Conservation (phyloP, 2,113 vertebrate genomes). For the Helogale parvula region DNA sequence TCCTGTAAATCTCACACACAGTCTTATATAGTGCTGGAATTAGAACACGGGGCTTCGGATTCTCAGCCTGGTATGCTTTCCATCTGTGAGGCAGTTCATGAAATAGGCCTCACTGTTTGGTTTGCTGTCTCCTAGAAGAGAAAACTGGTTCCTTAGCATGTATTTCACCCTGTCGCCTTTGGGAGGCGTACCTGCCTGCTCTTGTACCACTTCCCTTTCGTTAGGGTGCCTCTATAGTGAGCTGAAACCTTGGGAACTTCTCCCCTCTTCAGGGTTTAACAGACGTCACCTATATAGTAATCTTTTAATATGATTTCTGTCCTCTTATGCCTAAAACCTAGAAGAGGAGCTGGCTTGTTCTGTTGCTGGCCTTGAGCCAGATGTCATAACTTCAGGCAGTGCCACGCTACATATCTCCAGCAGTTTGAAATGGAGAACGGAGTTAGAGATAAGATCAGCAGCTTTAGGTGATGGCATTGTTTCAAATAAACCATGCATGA, state of each 20-base stretch:
- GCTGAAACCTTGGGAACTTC: constrained; percentile 7
- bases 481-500: constrained; percentile 92
- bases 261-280: constrained; percentile 76
- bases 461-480: constrained; percentile 92
- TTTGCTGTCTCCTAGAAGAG: constrained; percentile 54
- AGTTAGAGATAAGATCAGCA: constrained; percentile 90
- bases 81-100: not conserved
- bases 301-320: constrained; percentile 81
- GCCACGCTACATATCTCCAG: constrained; percentile 89
- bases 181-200: not conserved
- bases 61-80: constrained; percentile 16
- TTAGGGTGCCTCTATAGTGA: constrained; percentile 51
- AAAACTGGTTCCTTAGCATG: not conserved
- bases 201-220: constrained; percentile 38
- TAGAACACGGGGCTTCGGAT: constrained; percentile 28
- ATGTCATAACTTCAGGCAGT: constrained; percentile 90
- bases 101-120: not conserved
- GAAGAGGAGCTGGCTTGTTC: constrained; percentile 84
- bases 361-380: constrained; percentile 87
- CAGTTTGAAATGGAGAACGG: constrained; percentile 87
- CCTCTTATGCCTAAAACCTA: constrained; percentile 80
- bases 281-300: constrained; percentile 77
- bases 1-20: not conserved
- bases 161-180: constrained; percentile 12
- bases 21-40: not conserved